A percentile compares a stretch with the other conserved stretches of the same genome.
These are phyloP conservation scores for Hippocampus abdominalis DNA, from an alignment of 2,113 vertebrate genomes.

Conservation along the genomic window DNA sequence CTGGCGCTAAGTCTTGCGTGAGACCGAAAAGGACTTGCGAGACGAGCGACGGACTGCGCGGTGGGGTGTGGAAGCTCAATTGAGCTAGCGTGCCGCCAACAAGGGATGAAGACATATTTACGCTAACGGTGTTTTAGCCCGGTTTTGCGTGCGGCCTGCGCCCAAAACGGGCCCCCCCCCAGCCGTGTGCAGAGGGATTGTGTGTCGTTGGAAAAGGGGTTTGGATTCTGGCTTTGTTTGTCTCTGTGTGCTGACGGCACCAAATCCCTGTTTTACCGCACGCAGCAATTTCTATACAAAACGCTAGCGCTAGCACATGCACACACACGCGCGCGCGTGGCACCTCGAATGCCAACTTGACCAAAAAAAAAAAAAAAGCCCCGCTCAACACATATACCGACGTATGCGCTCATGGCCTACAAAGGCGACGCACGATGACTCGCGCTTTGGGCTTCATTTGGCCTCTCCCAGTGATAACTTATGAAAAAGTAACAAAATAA, in stretches of 20 bases:
- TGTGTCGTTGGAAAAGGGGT: conserved; percentile 55
- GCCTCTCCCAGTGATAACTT: not conserved
- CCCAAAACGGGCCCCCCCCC: conserved; percentile 46
- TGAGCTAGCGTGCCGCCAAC: too few species aligned
- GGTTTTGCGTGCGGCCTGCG: conserved; percentile 25
- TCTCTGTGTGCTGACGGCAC: conserved; percentile 80
- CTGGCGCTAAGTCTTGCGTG: too few species aligned
- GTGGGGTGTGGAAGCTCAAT: too few species aligned
- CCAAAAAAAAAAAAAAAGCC: conserved; percentile 70
- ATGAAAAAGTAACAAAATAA: too few species aligned
- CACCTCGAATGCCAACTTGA: conserved; percentile 77
- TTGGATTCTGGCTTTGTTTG: conserved; percentile 77
- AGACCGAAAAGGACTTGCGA: too few species aligned
- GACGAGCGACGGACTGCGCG: too few species aligned
- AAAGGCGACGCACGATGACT: not conserved
- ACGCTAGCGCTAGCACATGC: conserved; percentile 62
- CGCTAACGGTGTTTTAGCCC: not conserved
- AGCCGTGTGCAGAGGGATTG: conserved; percentile 63
- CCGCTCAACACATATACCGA: conserved; percentile 42
- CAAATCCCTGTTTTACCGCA: conserved; percentile 80
- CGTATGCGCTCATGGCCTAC: conserved; percentile 15
- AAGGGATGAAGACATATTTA: not conserved
- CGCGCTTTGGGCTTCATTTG: conserved; percentile 4
- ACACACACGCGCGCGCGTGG: conserved; percentile 18
- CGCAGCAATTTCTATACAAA: conserved; percentile 88